Percentiles rank a stretch among this genome's conserved stretches.
These are phyloP conservation scores for Apogon hyalosoma DNA, from an alignment of 2,797 vertebrate genomes.

Conservation along the genomic window DNA sequence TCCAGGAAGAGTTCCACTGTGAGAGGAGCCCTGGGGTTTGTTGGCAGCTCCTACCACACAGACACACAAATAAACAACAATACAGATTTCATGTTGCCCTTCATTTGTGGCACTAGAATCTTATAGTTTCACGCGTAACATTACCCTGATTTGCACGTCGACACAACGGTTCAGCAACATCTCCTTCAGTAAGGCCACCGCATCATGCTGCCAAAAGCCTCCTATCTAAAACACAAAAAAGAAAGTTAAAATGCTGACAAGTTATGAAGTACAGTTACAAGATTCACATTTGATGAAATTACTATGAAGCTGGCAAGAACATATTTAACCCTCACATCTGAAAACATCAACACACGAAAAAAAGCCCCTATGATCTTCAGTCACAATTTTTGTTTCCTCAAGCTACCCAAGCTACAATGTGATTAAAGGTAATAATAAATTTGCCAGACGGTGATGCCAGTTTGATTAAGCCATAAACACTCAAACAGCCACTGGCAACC, in stretches of 20 bases:
- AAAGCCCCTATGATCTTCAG: too few relatives aligned
- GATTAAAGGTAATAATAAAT: too few relatives aligned
- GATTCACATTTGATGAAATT: too few relatives aligned
- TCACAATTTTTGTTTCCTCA: too few relatives aligned
- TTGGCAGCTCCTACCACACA: constrained; percentile 83
- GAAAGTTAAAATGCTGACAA: background rate
- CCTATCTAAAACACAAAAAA: constrained; percentile 81
- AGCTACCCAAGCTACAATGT: too few relatives aligned
- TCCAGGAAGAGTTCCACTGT: constrained; percentile 86
- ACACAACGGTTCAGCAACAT: constrained; percentile 85
- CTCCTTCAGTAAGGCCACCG: constrained; percentile 87
- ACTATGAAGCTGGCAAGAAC: too few relatives aligned
- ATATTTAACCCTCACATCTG: too few relatives aligned
- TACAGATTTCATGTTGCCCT: background rate
- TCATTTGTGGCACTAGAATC: background rate
- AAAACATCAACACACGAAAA: too few relatives aligned
- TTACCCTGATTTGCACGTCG: constrained; percentile 85
- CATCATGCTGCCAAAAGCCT: constrained; percentile 89
- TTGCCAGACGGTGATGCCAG: too few relatives aligned
- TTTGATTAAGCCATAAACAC: too few relatives aligned
- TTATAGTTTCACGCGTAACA: background rate
- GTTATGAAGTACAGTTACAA: background rate
- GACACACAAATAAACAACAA: background rate
- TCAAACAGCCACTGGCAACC: too few relatives aligned
- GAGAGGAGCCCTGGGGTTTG: constrained; percentile 76